Evolutionary conservation across 1,140 invertebrate species (phyloP), one percentile per base, ranked within the genome.

Genomic region (Papilio machaon): DNA sequence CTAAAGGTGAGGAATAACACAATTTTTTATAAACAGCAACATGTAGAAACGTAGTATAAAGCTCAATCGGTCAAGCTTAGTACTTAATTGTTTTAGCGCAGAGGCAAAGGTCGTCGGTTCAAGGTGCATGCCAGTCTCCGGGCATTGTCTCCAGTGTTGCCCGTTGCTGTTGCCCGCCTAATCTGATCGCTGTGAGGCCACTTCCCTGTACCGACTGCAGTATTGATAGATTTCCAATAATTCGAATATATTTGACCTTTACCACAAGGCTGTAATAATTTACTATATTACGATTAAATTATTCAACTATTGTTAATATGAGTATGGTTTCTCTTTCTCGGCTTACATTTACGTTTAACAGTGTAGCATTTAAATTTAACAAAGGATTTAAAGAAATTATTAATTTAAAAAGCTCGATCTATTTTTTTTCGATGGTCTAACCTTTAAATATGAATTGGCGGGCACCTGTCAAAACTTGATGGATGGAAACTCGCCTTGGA

Each of bases 51-150:
- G 23, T 43, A 43, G 3, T 64, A 35, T 47, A 15, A 70, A 64
- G 52, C 58, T 17, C 77, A 79, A 79, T 79, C 67, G 82, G 85
- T 80, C 82, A 86, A 38, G 74, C 77, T 79, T 67, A 77, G 60
- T 82, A 43, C 38, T 43, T 43, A 83, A 84, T 86, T 86, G 82
- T 86, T 84, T 83, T 80, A 84, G 82, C 80, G 58, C 79, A 75
- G 75, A 52, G 47, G 47, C 11, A 86, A 83, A 87, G 86, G 86
- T 81, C 84, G 49, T 47, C 46, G 58, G 83, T 86, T 83, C 84
- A 86, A 86, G 85, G 85, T 74, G 49, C 54, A 8, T 23, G 82
- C 54, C 58, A 83, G 58, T 73, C 79, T 58, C 80, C 80, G 76
- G 79, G 82, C 80, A 84, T 85, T 85, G 84, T 85, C 82, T 82